These are phyloP conservation scores for Falco rusticolus DNA, from an alignment of 2,797 vertebrate genomes.

Conservation along the genomic window DNA sequence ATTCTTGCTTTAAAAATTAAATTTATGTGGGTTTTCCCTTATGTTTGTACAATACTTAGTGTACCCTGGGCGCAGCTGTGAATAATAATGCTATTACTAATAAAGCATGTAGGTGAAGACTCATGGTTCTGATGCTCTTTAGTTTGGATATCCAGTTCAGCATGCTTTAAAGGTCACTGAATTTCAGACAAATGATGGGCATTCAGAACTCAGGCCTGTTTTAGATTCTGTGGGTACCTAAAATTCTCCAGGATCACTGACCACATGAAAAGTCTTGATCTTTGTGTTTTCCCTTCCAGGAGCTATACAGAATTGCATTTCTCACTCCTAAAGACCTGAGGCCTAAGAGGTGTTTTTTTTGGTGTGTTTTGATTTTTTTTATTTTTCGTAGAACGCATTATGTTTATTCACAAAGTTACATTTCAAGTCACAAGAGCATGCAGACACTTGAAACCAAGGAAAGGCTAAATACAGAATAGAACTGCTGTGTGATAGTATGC, in stretches of 20 bases:
- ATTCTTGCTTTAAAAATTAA: not conserved
- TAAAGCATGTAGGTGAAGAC: not conserved
- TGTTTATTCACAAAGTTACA: not conserved
- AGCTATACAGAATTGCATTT: not conserved
- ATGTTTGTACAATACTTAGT: not conserved
- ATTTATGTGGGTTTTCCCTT: not conserved
- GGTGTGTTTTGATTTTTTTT: too few species aligned
- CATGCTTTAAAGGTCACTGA: not conserved
- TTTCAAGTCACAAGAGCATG: not conserved
- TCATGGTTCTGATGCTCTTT: not conserved
- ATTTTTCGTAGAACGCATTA: not conserved
- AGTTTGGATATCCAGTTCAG: not conserved
- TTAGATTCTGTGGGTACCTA: not conserved
- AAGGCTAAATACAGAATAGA: not conserved
- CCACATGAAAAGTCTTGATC: not conserved
- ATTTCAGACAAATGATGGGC: not conserved
- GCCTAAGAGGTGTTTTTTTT: not conserved
- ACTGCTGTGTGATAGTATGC: not conserved
- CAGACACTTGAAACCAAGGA: not conserved
- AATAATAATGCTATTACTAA: not conserved
- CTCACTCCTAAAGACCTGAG: not conserved
- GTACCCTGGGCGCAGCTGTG: not conserved
- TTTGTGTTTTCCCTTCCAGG: not conserved
- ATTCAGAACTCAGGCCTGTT: not conserved
- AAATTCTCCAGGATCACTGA: not conserved